Evolutionary conservation across 2,797 vertebrate genomes (phyloP).

Genomic region (Cetoscarus ocellatus): DNA sequence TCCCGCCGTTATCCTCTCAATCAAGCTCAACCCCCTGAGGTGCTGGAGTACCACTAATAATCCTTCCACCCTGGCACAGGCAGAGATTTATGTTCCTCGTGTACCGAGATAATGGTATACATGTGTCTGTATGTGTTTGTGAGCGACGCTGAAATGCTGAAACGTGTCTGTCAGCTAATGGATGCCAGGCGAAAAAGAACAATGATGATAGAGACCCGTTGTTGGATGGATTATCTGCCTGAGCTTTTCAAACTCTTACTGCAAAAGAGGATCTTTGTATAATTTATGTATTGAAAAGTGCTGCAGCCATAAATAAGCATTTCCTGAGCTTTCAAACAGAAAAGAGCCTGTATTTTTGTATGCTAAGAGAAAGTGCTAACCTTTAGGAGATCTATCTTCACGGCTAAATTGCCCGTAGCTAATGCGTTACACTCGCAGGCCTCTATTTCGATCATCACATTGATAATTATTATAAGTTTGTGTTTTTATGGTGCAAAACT

Average conservation of each 20-base stretch:
- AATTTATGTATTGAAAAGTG: conserved; percentile 66
- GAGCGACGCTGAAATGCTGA: conserved; percentile 22
- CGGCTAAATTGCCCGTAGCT: conserved; percentile 33
- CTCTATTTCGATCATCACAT: conserved; percentile 35
- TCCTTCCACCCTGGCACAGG: conserved; percentile 34
- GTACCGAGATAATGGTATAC: conserved; percentile 38
- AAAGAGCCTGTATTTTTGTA: conserved; percentile 38
- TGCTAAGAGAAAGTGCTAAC: conserved; percentile 21
- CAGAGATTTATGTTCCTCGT: conserved; percentile 44
- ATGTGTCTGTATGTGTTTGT: conserved; percentile 35
- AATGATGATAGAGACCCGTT: conserved; percentile 30
- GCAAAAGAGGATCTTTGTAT: conserved; percentile 35
- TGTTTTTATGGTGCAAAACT: conserved; percentile 7
- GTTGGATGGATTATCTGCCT: conserved; percentile 46
- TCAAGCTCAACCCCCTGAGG: conserved; percentile 7
- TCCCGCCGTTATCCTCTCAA: conserved; percentile 32
- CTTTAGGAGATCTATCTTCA: conserved; percentile 17
- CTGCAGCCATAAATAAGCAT: conserved; percentile 48
- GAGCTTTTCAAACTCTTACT: conserved; percentile 50
- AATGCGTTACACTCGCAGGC: conserved; percentile 13
- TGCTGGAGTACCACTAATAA: conserved; percentile 15
- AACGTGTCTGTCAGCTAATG: conserved; percentile 46
- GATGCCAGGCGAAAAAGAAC: conserved; percentile 23
- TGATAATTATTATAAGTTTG: conserved; percentile 9
- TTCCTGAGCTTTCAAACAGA: conserved; percentile 38